Evolutionary conservation across 2,797 vertebrate species (phyloP).

Genomic region (Macrochelys suwanniensis): DNA sequence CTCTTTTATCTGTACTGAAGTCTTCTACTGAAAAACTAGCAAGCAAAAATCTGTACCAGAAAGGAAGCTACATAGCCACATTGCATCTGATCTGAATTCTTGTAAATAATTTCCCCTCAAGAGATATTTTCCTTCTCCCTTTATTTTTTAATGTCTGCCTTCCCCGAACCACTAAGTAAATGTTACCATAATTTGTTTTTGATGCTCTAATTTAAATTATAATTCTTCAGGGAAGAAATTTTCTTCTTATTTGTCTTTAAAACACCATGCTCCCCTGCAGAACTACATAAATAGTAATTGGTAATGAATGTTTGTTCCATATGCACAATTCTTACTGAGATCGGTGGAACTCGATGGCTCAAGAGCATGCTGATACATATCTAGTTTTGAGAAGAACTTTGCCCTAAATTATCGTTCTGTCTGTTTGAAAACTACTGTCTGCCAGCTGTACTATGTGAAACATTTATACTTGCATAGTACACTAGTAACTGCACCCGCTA

Average conservation of each 20-base stretch:
- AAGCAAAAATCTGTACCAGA: neutral
- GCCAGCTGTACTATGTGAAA: neutral
- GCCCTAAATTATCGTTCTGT: neutral
- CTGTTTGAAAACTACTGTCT: neutral
- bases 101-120: neutral
- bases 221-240: neutral
- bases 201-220: rapidly evolving
- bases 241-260: neutral
- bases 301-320: neutral
- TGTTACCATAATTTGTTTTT: neutral
- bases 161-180: neutral
- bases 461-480: neutral
- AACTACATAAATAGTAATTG: rapidly evolving
- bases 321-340: neutral
- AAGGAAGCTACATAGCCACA: neutral
- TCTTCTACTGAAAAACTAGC: neutral
- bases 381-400: neutral
- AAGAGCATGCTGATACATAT: neutral
- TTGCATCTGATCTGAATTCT: neutral
- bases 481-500: neutral
- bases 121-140: neutral
- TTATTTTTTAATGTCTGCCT: neutral
- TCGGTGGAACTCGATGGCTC: neutral
- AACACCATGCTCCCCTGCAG: neutral
- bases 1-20: neutral